Base-by-base conservation (phyloP, 2,888 invertebrate species). In the Octodonta nipae region DNA sequence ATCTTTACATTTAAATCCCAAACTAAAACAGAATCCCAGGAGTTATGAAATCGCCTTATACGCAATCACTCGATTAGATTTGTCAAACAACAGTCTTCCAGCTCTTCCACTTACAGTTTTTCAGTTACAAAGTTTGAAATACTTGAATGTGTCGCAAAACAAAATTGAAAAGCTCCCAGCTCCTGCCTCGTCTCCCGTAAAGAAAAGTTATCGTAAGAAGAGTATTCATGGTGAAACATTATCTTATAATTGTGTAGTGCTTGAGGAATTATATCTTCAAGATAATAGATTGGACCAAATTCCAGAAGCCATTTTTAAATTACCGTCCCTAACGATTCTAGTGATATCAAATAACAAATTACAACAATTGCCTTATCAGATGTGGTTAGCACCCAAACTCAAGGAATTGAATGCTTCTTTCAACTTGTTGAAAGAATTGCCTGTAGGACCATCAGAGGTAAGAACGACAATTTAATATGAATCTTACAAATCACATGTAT, bases 341-440 rank as follows among this genome's bases (percentile, higher is more conserved):
- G 92, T 95, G 59, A 76, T 91, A n/a, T 87, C 92, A 1, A 88
- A 91, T 63, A 96, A 96, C 63, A 87, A 89, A 60, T 63, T 95
- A 33, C 80, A 85, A 41, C 63, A 70, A 28, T 64, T 95, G 33
- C 92, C 93, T 0, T 74, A 77, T 34, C 75, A 76, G 41, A 65
- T 95, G 66, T 95, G 93, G 93, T 64, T 73, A 8, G 77, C 91
- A 1, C 83, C 87, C 0, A 79, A 81, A 36, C 65, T 95, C 28
- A 73, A 85, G 32, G 93, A 93, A 59, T 63, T 93, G 15, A 91
- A 88, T 60, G 80, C 80, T 1, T 82, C 91, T 0, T 79, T 89
- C 51, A 96, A 96, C 67, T 70, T 85, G 32, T 64, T 95, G 11
- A 72, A 74, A 28, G 83, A 86, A 46, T 61, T 95, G 41, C 80